phyloP scores from a whole-genome alignment of 1,140 invertebrate genomes.

The Drosophila parvula region DNA sequence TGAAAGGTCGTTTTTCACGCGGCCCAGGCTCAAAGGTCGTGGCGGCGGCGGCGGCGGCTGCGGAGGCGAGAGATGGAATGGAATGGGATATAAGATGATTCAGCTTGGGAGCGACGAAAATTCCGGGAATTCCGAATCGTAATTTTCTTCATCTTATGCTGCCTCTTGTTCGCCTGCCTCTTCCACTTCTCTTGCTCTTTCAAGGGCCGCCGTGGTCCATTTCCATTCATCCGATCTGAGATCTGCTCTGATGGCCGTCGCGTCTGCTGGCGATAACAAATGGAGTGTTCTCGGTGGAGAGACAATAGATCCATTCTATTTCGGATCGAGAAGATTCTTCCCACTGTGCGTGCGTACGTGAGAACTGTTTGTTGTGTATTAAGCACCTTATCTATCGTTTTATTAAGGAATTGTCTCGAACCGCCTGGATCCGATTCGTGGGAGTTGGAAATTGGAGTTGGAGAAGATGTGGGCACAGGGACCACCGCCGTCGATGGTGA shows the following conservation, averaged over 20 bases:
- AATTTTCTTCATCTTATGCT: conserved; percentile 69
- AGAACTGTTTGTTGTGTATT: conserved; percentile 74
- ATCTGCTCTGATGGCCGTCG: conserved; percentile 63
- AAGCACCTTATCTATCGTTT: conserved; percentile 68
- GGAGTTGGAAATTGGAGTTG: conserved; percentile 35
- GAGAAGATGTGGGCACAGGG: conserved; percentile 30
- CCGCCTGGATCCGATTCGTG: conserved; percentile 27
- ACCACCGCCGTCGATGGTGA: conserved; percentile 27
- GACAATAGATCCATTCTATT: conserved; percentile 51
- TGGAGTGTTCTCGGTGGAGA: conserved; percentile 24
- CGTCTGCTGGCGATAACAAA: conserved; percentile 68
- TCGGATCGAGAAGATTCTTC: conserved; percentile 27
- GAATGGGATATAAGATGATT: conserved; percentile 60
- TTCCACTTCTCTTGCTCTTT: conserved; percentile 36
- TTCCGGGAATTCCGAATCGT: conserved; percentile 75
- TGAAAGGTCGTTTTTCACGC: conserved; percentile 82
- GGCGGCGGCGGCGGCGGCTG: conserved; percentile 53
- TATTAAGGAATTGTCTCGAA: conserved; percentile 69
- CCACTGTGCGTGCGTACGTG: conserved; percentile 48
- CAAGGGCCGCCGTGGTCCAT: conserved; percentile 64
- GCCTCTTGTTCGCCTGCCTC: conserved; percentile 26
- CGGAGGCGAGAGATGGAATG: conserved; percentile 12
- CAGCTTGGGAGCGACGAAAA: conserved; percentile 62
- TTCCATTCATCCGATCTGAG: conserved; percentile 59
- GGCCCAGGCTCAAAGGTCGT: conserved; percentile 73